Evolutionary conservation across 2,888 invertebrate species (phyloP).

Genomic region (Thymelicus lineola): DNA sequence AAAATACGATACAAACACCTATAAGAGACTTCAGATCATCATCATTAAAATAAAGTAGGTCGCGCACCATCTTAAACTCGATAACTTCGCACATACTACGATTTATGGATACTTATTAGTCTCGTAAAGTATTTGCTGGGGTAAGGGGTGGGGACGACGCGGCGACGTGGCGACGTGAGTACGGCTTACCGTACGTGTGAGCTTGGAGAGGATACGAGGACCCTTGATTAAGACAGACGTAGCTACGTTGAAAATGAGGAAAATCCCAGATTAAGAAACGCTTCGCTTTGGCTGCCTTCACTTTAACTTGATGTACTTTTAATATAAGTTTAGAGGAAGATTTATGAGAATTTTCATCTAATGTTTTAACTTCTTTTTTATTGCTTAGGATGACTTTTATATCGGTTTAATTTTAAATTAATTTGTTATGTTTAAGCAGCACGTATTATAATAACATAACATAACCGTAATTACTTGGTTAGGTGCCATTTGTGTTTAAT

Average conservation of each 20-base stretch:
- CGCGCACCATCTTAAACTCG: neutral
- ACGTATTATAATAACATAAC: no score
- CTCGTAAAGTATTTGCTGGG: constrained; percentile 16
- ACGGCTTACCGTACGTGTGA: constrained; percentile 16
- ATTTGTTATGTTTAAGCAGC: no score
- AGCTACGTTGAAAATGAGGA: constrained; percentile 55
- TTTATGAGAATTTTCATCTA: no score
- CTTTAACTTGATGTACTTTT: neutral
- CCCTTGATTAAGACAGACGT: constrained; percentile 57
- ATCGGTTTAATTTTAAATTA: no score
- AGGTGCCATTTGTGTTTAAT: no score
- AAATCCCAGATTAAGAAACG: constrained; percentile 63
- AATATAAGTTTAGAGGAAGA: neutral
- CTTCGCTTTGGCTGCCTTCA: constrained; percentile 34
- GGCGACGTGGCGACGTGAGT: constrained; percentile 22
- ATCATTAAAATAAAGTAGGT: neutral
- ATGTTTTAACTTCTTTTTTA: no score
- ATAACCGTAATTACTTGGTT: no score
- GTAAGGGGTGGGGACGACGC: neutral
- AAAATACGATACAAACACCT: no score
- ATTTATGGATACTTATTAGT: neutral
- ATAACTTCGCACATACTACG: neutral
- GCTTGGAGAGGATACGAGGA: constrained; percentile 37
- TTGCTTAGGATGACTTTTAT: no score
- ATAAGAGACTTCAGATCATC: no score